These are phyloP conservation scores for Pseudorasbora parva DNA, from an alignment of 2,113 vertebrate species.

Conservation along the genomic window DNA sequence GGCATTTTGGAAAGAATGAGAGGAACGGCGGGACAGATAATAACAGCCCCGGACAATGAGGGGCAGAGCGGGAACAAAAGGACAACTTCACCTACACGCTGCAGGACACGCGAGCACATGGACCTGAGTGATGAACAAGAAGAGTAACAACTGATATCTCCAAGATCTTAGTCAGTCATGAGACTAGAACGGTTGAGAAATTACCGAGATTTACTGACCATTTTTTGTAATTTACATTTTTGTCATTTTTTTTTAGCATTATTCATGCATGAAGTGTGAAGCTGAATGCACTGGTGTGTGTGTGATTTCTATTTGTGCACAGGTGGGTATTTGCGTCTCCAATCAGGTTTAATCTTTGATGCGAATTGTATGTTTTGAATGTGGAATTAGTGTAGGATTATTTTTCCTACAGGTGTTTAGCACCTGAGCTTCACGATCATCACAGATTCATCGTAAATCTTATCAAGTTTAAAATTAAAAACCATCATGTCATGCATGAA, in stretches of 20 bases:
- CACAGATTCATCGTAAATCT: neutral
- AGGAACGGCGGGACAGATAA: conserved; percentile 64
- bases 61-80: conserved; percentile 45
- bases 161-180: neutral
- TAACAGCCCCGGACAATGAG: conserved; percentile 66
- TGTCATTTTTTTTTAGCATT: neutral
- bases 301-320: conserved; percentile 12
- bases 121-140: neutral
- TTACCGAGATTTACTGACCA: neutral
- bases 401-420: neutral
- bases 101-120: conserved; percentile 22
- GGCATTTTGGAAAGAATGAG: conserved; percentile 66
- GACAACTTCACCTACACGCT: conserved; percentile 55
- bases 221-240: too few relatives aligned
- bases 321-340: neutral
- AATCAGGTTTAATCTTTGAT: neutral
- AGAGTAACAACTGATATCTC: neutral
- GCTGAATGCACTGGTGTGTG: neutral
- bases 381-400: conserved; percentile 1
- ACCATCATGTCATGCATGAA: neutral
- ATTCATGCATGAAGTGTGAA: neutral
- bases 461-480: neutral
- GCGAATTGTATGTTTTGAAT: neutral
- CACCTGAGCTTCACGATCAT: neutral
- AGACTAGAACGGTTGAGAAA: too few relatives aligned